Evolutionary conservation across 1,140 invertebrate species (phyloP).

Genomic region (Apis cerana): DNA sequence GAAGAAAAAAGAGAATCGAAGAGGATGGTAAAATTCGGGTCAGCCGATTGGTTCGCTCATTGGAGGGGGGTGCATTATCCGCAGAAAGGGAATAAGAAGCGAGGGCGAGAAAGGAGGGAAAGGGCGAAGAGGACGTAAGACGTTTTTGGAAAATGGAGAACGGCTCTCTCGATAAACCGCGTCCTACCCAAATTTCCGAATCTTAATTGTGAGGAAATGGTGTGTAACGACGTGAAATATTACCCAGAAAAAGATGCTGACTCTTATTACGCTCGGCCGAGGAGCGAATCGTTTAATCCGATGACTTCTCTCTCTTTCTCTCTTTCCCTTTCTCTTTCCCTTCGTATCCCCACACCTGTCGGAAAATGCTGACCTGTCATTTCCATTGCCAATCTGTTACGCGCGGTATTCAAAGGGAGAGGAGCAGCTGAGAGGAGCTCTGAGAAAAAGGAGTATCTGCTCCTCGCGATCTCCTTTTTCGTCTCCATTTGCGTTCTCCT

Average conservation of each 20-base stretch:
- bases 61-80: neutral
- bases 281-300: constrained; percentile 74
- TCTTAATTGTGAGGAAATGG: constrained; percentile 77
- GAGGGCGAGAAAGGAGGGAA: neutral
- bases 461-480: constrained; percentile 18
- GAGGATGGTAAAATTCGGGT: neutral
- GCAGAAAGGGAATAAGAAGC: constrained; percentile 13
- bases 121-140: neutral
- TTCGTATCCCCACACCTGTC: constrained; percentile 32
- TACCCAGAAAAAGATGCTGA: constrained; percentile 77
- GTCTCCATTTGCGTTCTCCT: constrained; percentile 12
- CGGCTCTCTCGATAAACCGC: constrained; percentile 50
- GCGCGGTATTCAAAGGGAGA: constrained; percentile 20
- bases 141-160: neutral
- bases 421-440: neutral
- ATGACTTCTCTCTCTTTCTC: constrained; percentile 27
- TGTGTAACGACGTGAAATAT: constrained; percentile 78
- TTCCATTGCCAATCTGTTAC: constrained; percentile 74
- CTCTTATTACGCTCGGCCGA: constrained; percentile 71
- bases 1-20: neutral
- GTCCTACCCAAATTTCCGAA: constrained; percentile 61
- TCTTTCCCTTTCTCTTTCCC: too few relatives aligned
- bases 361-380: constrained; percentile 74
- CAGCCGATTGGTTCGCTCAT: constrained; percentile 17
- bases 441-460: constrained; percentile 32